Evolutionary conservation across 2,888 invertebrate species (phyloP), one percentile per base, ranked within the genome.

Genomic region (Drosophila anomalata): DNA sequence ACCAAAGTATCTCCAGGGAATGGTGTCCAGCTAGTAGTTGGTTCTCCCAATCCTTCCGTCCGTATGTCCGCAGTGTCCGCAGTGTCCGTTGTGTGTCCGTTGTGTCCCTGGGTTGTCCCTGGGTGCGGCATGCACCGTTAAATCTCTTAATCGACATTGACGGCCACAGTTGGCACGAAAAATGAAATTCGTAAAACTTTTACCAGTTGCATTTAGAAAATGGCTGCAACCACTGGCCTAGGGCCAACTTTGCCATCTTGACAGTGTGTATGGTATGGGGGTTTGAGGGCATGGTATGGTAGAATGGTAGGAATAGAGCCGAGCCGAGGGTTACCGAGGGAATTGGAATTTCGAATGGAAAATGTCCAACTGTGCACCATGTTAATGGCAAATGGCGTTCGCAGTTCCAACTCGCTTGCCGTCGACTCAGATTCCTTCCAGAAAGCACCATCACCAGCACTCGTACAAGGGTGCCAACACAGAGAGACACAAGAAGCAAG

Each of bases 91-190:
- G 8, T 6, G 20, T 42, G 42, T 42, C 42, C 42, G 9, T 9
- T 17, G 9, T 42, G 20, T 22, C n/a, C 8, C 17, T 17, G 7
- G 20, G n/a, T 26, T n/a, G 41, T 55, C 61, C 50, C 51, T n/a
- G 31, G 51, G 12, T 60, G 47, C 17, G 33, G 57, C 54, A 60
- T 61, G 62, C 47, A 46, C 78, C 76, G 73, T 83, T 83, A 80
- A 83, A 80, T 83, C 86, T 83, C 81, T 76, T 77, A 86, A 86
- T 82, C 83, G 79, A 83, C 82, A 82, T 66, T 72, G 83, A 79
- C 78, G 80, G 78, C 75, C 78, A 60, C 69, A 75, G 79, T 82
- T 79, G 74, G 67, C 52, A 33, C 71, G 56, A 59, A 72, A 76
- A 79, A 79, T 78, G 70, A 74, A 78, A 79, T 77, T 71, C 70